Conservation (phyloP, 1,140 invertebrate species). For the Papilio xuthus region DNA sequence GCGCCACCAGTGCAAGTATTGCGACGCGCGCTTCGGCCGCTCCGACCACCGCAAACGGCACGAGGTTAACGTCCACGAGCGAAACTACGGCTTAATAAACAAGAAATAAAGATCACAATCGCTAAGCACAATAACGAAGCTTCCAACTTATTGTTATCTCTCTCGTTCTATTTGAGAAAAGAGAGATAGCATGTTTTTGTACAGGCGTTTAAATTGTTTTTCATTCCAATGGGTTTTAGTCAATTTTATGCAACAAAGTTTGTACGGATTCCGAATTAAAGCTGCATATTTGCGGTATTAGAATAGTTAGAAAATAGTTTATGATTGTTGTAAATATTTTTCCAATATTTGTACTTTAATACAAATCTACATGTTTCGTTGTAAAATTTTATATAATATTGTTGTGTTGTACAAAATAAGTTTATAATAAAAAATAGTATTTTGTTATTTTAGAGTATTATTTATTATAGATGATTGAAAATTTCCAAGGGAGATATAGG, state of each 20-base stretch:
- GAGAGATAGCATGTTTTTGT: too few species aligned
- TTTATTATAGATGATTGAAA: too few species aligned
- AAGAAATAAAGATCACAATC: neutral
- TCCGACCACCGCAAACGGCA: slow-evolving; percentile 75
- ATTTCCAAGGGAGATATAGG: too few species aligned
- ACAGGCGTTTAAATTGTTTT: too few species aligned
- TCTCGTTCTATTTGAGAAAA: neutral
- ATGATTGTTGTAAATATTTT: neutral
- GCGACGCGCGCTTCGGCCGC: slow-evolving; percentile 69
- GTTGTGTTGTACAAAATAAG: neutral
- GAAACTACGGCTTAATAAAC: slow-evolving; percentile 39
- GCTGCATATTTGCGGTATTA: too few species aligned
- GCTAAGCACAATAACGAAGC: neutral
- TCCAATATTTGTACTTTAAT: neutral
- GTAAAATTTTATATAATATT: neutral
- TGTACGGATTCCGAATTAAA: too few species aligned
- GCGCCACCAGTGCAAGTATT: slow-evolving; percentile 68
- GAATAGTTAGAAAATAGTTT: too few species aligned
- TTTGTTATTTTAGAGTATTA: neutral
- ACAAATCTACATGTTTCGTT: neutral
- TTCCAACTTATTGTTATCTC: neutral
- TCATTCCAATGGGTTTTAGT: too few species aligned
- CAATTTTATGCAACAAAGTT: too few species aligned
- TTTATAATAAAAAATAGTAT: neutral
- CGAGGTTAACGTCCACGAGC: slow-evolving; percentile 68